Percentiles rank a stretch among this genome's conserved stretches.
Evolutionary conservation across 1,140 invertebrate genomes (phyloP).

Genomic region (Caenorhabditis brenneri): DNA sequence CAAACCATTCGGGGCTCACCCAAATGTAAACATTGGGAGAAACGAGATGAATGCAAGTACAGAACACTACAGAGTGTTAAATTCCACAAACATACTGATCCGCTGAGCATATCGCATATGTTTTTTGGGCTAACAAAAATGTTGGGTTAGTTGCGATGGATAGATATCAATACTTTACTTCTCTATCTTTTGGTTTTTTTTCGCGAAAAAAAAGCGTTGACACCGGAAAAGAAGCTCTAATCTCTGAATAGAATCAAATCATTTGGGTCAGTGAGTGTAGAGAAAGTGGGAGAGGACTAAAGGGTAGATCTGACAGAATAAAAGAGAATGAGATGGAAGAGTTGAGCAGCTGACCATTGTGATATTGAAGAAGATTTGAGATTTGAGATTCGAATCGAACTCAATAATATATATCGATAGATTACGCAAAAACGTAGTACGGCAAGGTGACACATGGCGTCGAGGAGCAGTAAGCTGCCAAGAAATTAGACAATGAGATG

Average conservation of each 20-base stretch:
- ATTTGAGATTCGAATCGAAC: conserved; percentile 9
- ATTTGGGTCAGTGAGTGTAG: background rate
- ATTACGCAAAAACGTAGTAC: conserved; percentile 40
- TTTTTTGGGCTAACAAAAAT: background rate
- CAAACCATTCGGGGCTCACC: conserved; percentile 38
- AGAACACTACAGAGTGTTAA: conserved; percentile 36
- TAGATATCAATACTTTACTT: no score
- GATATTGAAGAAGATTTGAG: background rate
- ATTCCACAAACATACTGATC: conserved; percentile 29
- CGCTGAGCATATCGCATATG: background rate
- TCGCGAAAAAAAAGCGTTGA: background rate
- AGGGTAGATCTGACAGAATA: background rate
- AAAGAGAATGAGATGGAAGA: conserved; percentile 9
- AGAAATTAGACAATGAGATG: conserved; percentile 24
- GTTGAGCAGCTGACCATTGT: conserved; percentile 40
- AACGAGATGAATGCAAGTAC: background rate
- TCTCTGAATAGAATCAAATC: conserved; percentile 36
- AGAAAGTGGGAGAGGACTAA: background rate
- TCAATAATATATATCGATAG: conserved; percentile 30
- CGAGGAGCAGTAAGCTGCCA: background rate
- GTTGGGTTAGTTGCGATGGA: background rate
- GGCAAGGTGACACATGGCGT: conserved; percentile 2
- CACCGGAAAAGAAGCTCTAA: conserved; percentile 5
- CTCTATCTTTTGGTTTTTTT: no score
- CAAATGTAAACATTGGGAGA: conserved; percentile 22